Evolutionary conservation across 2,888 invertebrate genomes (phyloP).

Genomic region (Pristionchus fissidentatus): DNA sequence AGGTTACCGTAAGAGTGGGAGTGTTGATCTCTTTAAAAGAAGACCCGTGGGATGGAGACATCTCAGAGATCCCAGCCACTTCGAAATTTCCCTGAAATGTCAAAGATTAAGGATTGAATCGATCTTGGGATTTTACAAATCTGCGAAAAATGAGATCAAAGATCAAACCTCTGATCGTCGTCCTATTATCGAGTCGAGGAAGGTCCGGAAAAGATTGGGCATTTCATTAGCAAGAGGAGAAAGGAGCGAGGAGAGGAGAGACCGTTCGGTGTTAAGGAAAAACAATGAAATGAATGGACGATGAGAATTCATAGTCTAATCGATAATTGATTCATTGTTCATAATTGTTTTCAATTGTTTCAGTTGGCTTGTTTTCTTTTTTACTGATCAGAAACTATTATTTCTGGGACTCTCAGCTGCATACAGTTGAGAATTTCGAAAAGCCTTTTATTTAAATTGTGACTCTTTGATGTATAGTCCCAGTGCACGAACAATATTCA

Average conservation of each 20-base stretch:
- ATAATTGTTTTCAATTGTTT: neutral
- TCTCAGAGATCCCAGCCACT: neutral
- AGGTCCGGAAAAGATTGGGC: neutral
- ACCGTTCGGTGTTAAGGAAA: neutral
- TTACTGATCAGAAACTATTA: too few relatives aligned
- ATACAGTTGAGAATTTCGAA: too few relatives aligned
- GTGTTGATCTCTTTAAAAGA: neutral
- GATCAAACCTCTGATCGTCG: neutral
- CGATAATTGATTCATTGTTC: neutral
- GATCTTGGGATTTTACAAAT: too few relatives aligned
- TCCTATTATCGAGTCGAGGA: conserved; percentile 27
- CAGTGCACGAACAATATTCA: too few relatives aligned
- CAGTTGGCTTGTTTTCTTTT: neutral
- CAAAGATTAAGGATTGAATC: conserved; percentile 20
- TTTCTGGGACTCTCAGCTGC: too few relatives aligned
- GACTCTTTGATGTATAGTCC: too few relatives aligned
- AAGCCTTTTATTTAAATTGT: too few relatives aligned
- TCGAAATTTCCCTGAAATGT: conserved; percentile 3
- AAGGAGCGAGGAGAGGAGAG: neutral
- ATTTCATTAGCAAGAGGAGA: conserved; percentile 13
- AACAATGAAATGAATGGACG: neutral
- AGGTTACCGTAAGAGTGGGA: conserved; percentile 21
- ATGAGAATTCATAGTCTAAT: neutral
- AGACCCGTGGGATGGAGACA: neutral
- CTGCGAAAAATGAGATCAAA: neutral